These are phyloP conservation scores for Stenopsyche tienmushanensis DNA, from an alignment of 1,140 invertebrate genomes.

Conservation along the genomic window DNA sequence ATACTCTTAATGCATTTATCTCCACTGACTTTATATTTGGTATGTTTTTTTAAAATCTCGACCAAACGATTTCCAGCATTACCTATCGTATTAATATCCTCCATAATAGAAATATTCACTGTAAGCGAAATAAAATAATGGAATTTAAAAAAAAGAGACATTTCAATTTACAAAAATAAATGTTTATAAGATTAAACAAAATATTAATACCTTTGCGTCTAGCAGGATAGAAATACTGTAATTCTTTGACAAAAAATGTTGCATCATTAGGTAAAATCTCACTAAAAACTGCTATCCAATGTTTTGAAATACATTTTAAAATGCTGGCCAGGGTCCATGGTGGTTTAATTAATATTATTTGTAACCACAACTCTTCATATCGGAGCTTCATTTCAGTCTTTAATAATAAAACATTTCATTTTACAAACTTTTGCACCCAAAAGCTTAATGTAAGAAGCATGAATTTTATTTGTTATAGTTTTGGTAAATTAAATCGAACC, in stretches of 20 bases:
- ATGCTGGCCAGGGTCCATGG: constrained; percentile 28
- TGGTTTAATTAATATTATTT: constrained; percentile 26
- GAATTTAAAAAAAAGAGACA: not conserved
- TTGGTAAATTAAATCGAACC: not conserved
- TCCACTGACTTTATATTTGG: not conserved
- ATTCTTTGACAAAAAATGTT: constrained; percentile 5
- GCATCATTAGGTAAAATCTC: constrained; percentile 13
- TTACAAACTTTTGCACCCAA: not conserved
- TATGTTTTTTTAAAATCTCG: not conserved
- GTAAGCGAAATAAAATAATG: not conserved
- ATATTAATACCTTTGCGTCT: constrained; percentile 11
- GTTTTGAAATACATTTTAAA: constrained; percentile 32
- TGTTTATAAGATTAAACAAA: not conserved
- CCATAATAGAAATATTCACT: not conserved
- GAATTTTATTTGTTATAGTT: constrained; percentile 1
- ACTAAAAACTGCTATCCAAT: constrained; percentile 36
- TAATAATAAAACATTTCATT: not conserved
- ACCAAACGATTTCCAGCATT: not conserved
- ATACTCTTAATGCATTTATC: too few species aligned
- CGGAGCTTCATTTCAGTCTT: constrained; percentile 33
- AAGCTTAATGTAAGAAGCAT: not conserved
- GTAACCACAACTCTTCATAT: constrained; percentile 29
- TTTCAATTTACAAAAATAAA: not conserved
- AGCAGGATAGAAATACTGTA: constrained; percentile 18
- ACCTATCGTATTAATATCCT: constrained; percentile 1